Conservation (phyloP, 2,113 vertebrate genomes). For the Chionomys nivalis region DNA sequence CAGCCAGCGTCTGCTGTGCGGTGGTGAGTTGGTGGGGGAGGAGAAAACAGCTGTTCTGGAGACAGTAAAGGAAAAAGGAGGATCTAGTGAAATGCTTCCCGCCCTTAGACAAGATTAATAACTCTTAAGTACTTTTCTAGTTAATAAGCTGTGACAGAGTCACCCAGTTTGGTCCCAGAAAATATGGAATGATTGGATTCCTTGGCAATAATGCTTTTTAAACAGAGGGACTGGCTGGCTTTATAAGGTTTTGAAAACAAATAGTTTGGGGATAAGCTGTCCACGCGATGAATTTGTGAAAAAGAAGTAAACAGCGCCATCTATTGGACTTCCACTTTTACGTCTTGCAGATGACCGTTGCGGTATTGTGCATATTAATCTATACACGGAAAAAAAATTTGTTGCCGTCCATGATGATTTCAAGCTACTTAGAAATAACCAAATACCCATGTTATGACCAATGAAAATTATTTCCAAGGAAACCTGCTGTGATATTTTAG, state of each 20-base stretch:
- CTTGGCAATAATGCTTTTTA: constrained; percentile 76
- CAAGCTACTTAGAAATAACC: constrained; percentile 26
- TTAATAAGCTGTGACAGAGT: constrained; percentile 78
- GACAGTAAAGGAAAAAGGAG: constrained; percentile 72
- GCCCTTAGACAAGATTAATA: constrained; percentile 75
- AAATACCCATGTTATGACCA: background rate
- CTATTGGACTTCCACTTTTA: constrained; percentile 79
- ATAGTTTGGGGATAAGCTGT: constrained; percentile 55
- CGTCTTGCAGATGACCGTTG: background rate
- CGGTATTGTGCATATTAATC: background rate
- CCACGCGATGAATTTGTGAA: constrained; percentile 67
- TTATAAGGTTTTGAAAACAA: constrained; percentile 73
- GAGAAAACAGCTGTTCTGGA: constrained; percentile 18
- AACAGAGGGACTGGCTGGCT: constrained; percentile 73
- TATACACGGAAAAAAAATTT: background rate
- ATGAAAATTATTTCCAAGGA: constrained; percentile 53
- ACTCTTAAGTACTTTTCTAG: constrained; percentile 77
- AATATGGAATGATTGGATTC: constrained; percentile 72
- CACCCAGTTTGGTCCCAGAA: constrained; percentile 69
- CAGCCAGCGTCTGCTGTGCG: background rate
- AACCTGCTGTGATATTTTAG: constrained; percentile 17
- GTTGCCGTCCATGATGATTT: background rate
- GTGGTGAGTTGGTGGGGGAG: background rate
- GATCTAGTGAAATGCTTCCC: constrained; percentile 77
- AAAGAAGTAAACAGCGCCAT: constrained; percentile 85